These are phyloP conservation scores for Sphaerophoria taeniata DNA, from an alignment of 2,888 invertebrate genomes.

Conservation along the genomic window DNA sequence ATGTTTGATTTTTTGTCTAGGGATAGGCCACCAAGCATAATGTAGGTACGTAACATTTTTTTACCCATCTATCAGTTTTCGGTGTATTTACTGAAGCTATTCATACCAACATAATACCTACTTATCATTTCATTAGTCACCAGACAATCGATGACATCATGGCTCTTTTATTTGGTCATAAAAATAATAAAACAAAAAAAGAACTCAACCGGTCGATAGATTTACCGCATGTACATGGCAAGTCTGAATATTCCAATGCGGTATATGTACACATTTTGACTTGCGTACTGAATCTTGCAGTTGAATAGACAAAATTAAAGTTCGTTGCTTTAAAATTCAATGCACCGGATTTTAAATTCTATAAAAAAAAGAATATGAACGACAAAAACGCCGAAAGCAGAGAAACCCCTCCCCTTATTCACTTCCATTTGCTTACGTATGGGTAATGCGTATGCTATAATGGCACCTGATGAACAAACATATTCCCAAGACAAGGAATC, in stretches of 20 bases:
- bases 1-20: too few species aligned
- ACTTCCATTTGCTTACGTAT: too few species aligned
- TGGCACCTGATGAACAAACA: too few species aligned
- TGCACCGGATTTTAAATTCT: conserved; percentile 19
- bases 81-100: too few species aligned
- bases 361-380: not conserved
- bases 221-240: conserved; percentile 66
- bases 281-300: conserved; percentile 46
- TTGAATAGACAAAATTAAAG: not conserved
- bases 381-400: not conserved
- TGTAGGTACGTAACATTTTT: too few species aligned
- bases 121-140: conserved; percentile 46
- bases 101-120: too few species aligned
- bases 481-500: too few species aligned
- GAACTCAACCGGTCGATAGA: conserved; percentile 49
- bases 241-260: conserved; percentile 40
- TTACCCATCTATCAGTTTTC: too few species aligned
- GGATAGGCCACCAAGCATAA: too few species aligned
- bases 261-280: conserved; percentile 37
- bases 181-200: conserved; percentile 4
- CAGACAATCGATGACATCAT: conserved; percentile 37
- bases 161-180: conserved; percentile 44
- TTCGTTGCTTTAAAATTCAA: not conserved
- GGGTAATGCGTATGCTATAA: too few species aligned
- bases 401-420: too few species aligned